Percentiles rank a stretch among this genome's conserved stretches.
These are phyloP conservation scores for Huso huso DNA, from an alignment of 2,797 vertebrate genomes.

Conservation along the genomic window DNA sequence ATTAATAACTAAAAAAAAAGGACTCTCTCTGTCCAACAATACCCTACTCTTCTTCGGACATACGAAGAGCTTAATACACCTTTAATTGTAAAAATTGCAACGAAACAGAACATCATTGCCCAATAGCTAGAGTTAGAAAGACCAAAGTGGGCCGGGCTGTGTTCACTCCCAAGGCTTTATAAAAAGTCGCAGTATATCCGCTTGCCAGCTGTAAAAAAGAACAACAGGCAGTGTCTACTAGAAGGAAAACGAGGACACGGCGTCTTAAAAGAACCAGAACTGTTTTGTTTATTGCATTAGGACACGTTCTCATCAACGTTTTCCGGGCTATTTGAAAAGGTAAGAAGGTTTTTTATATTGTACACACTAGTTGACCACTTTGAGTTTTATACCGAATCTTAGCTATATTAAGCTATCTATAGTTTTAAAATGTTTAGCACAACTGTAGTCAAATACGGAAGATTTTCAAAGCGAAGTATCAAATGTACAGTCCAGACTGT, in stretches of 20 bases:
- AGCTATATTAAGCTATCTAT: too few relatives aligned
- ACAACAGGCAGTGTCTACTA: conserved; percentile 28
- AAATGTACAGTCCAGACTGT: too few relatives aligned
- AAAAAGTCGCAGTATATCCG: conserved; percentile 53
- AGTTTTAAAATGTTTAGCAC: too few relatives aligned
- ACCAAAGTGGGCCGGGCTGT: conserved; percentile 46
- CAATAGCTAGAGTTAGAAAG: conserved; percentile 41
- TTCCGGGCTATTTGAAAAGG: conserved; percentile 18
- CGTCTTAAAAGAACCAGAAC: neutral
- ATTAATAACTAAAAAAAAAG: too few relatives aligned
- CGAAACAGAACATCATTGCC: conserved; percentile 35
- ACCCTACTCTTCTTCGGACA: too few relatives aligned
- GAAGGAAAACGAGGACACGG: too few relatives aligned
- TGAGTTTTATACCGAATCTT: too few relatives aligned
- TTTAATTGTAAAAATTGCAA: conserved; percentile 1
- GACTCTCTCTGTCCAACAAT: too few relatives aligned
- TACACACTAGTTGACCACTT: neutral
- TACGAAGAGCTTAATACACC: too few relatives aligned
- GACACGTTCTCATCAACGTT: conserved; percentile 12
- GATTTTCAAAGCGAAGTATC: too few relatives aligned
- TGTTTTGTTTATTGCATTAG: conserved; percentile 15
- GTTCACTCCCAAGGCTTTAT: conserved; percentile 45
- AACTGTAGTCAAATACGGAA: too few relatives aligned
- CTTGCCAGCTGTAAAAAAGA: conserved; percentile 37
- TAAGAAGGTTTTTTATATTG: neutral